A percentile compares a stretch with the other conserved stretches of the same genome.
Conservation (phyloP, 2,797 vertebrate species). For the Hypotaenidia okinawae region DNA sequence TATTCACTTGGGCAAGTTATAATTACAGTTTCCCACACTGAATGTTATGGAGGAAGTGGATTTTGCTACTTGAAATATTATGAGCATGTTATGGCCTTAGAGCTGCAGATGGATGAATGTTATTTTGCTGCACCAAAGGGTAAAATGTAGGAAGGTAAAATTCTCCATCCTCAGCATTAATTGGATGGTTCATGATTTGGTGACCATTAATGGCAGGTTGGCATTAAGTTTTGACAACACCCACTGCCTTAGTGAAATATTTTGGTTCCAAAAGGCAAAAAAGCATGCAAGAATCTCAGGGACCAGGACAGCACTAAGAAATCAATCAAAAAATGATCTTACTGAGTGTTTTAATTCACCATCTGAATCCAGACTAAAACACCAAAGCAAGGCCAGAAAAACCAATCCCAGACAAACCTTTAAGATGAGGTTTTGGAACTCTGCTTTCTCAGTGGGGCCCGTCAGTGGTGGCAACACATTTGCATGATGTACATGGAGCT, state of each 20-base stretch:
- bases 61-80: background rate
- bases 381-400: background rate
- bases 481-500: constrained; percentile 23
- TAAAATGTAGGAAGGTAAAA: background rate
- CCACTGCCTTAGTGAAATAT: background rate
- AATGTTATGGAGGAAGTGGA: background rate
- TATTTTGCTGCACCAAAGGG: background rate
- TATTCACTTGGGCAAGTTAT: background rate
- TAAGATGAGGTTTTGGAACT: constrained; percentile 1
- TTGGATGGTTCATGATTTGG: background rate
- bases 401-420: background rate
- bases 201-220: background rate
- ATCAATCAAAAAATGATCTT: background rate
- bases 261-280: constrained; percentile 4
- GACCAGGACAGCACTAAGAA: background rate
- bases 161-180: background rate
- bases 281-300: background rate
- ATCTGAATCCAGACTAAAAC: background rate
- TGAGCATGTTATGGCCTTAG: background rate
- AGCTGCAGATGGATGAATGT: background rate
- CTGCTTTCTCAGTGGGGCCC: background rate
- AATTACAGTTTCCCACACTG: background rate
- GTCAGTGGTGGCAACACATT: background rate
- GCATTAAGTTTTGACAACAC: background rate
- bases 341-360: background rate